phyloP scores from a whole-genome alignment of 2,113 vertebrate species.

The Microcebus ravelobensis region DNA sequence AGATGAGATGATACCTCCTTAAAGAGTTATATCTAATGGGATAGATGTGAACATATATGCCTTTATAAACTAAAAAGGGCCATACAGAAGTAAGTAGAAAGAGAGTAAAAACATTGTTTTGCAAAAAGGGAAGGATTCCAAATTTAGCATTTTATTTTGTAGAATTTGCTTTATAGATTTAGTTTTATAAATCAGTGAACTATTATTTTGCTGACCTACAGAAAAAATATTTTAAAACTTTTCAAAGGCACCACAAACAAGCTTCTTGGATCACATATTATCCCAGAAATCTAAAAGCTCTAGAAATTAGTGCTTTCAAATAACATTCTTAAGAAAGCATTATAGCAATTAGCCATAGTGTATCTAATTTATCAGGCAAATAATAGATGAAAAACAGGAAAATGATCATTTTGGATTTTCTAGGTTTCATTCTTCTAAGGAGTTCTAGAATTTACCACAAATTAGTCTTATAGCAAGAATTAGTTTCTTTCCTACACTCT shows the following conservation, averaged over 20 bases:
- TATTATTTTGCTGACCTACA: slow-evolving; percentile 27
- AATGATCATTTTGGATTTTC: slow-evolving; percentile 12
- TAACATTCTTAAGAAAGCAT: slow-evolving; percentile 3
- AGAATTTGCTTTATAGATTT: slow-evolving; percentile 31
- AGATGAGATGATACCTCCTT: background rate
- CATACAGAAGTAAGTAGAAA: background rate
- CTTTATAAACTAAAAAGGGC: background rate
- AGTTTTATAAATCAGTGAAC: slow-evolving; percentile 2
- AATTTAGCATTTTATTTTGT: background rate
- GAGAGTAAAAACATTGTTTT: background rate
- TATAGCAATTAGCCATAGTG: background rate
- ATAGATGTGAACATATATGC: background rate
- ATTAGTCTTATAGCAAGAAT: background rate
- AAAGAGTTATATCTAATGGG: background rate
- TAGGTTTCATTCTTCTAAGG: background rate
- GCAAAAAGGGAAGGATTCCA: background rate
- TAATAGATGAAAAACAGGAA: background rate
- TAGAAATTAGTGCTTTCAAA: background rate
- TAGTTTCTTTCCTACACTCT: slow-evolving; percentile 1
- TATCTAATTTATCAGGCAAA: background rate
- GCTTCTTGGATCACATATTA: background rate
- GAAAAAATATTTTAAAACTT: slow-evolving; percentile 17
- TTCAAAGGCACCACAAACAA: slow-evolving; percentile 21
- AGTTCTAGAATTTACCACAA: slow-evolving; percentile 5
- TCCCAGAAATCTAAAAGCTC: slow-evolving; percentile 9